Percentiles rank a stretch among this genome's conserved stretches.
phyloP scores from a whole-genome alignment of 2,888 invertebrate genomes.

The Drosophila engyochracea region DNA sequence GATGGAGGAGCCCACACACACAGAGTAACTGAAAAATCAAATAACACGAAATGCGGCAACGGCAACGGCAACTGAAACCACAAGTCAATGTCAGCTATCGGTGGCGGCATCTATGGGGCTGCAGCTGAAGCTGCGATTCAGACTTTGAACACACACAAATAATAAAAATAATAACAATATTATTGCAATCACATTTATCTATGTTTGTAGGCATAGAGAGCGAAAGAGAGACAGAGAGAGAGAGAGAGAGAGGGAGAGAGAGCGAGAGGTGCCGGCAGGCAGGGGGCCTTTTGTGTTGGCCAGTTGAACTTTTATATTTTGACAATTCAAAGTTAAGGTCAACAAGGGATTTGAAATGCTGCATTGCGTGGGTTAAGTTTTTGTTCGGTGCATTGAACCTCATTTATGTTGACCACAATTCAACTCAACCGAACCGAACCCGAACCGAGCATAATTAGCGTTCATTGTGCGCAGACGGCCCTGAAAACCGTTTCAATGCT shows the following conservation, averaged over 20 bases:
- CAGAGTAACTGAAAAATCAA: constrained; percentile 49
- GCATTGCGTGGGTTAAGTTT: constrained; percentile 59
- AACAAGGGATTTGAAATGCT: constrained; percentile 80
- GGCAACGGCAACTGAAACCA: constrained; percentile 77
- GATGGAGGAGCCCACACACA: constrained; percentile 81
- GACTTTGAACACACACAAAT: constrained; percentile 4
- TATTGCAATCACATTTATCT: constrained; percentile 39
- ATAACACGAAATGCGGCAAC: constrained; percentile 48
- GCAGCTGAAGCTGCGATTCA: constrained; percentile 35
- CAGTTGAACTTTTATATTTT: constrained; percentile 70
- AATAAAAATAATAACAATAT: constrained; percentile 13
- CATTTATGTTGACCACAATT: constrained; percentile 33
- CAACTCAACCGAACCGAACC: constrained; percentile 19
- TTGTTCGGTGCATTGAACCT: constrained; percentile 68
- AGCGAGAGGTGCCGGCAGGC: not conserved
- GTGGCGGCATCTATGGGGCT: constrained; percentile 68
- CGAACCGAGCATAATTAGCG: constrained; percentile 69
- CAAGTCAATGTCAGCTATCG: constrained; percentile 82
- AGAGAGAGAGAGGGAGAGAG: not conserved
- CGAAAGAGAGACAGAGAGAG: not conserved
- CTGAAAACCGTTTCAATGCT: constrained; percentile 53
- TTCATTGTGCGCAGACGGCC: constrained; percentile 71
- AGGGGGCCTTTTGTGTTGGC: not conserved
- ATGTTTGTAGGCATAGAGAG: constrained; percentile 4
- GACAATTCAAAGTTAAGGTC: constrained; percentile 81